phyloP scores from a whole-genome alignment of 1,140 invertebrate species.

The Brachionus calyciflorus region DNA sequence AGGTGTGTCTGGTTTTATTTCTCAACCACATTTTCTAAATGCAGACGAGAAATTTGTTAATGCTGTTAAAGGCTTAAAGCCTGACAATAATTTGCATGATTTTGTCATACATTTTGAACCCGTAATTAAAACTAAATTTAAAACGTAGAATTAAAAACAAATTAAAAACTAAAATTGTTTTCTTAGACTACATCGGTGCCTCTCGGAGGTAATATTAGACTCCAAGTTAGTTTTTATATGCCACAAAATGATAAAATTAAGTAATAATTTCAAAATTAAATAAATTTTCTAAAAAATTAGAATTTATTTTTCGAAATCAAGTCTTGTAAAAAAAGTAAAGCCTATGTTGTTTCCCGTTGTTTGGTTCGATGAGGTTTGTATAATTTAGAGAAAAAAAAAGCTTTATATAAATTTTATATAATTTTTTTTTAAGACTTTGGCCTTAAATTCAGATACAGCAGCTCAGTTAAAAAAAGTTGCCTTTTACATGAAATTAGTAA shows the following conservation, averaged over 20 bases:
- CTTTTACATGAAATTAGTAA: neutral
- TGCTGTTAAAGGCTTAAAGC: conserved; percentile 1
- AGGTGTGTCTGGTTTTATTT: conserved; percentile 41
- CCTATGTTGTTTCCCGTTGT: conserved; percentile 22
- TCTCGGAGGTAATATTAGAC: conserved; percentile 31
- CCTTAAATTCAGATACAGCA: neutral
- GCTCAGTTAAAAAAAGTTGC: conserved; percentile 2
- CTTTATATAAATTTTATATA: neutral
- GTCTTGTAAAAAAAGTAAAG: conserved; percentile 25
- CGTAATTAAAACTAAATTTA: neutral
- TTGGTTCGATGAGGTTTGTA: conserved; percentile 45
- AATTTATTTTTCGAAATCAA: neutral
- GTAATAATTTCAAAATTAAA: conserved; percentile 24
- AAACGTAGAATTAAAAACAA: no score
- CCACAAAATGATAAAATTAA: conserved; percentile 22
- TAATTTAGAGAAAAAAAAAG: neutral
- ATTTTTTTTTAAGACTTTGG: neutral
- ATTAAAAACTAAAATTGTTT: neutral
- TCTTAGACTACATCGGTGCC: conserved; percentile 23
- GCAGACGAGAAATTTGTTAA: conserved; percentile 22
- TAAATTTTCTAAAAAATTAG: neutral
- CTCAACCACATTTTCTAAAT: conserved; percentile 44
- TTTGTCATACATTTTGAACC: conserved; percentile 43
- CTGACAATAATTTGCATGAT: conserved; percentile 4
- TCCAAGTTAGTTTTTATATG: conserved; percentile 44